These are phyloP conservation scores for Tribolium madens DNA, from an alignment of 1,140 invertebrate species.

Conservation along the genomic window DNA sequence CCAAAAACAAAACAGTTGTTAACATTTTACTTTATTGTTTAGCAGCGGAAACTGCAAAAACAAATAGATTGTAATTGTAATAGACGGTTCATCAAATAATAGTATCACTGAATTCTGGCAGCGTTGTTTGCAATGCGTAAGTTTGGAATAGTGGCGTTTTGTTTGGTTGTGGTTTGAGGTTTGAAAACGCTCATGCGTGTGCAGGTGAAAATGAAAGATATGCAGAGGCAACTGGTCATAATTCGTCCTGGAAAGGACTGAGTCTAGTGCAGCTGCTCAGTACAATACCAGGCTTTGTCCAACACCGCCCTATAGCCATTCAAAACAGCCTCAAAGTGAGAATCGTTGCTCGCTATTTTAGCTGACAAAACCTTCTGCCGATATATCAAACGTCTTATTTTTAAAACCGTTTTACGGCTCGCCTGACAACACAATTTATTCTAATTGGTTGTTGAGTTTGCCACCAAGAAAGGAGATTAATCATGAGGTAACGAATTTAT, in stretches of 20 bases:
- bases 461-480: constrained; percentile 31
- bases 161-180: neutral
- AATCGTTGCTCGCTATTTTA: constrained; percentile 59
- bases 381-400: constrained; percentile 62
- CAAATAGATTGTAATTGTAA: neutral
- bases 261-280: constrained; percentile 53
- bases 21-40: too few relatives aligned
- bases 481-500: constrained; percentile 5
- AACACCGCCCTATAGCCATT: constrained; percentile 57
- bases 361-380: constrained; percentile 60
- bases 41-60: too few relatives aligned
- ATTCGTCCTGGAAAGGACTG: constrained; percentile 46
- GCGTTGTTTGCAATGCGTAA: neutral
- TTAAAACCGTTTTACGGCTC: constrained; percentile 56
- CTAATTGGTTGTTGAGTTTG: constrained; percentile 57
- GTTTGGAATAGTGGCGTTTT: neutral
- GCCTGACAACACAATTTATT: constrained; percentile 59
- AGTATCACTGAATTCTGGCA: neutral
- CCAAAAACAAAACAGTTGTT: too few relatives aligned
- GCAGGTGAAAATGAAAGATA: constrained; percentile 48
- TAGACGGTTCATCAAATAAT: neutral
- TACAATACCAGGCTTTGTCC: constrained; percentile 54
- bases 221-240: constrained; percentile 47
- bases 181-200: constrained; percentile 1
- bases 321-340: constrained; percentile 59